Percentiles rank a stretch among this genome's conserved stretches.
phyloP scores from a whole-genome alignment of 1,140 invertebrate species.

The Goniozus legneri region DNA sequence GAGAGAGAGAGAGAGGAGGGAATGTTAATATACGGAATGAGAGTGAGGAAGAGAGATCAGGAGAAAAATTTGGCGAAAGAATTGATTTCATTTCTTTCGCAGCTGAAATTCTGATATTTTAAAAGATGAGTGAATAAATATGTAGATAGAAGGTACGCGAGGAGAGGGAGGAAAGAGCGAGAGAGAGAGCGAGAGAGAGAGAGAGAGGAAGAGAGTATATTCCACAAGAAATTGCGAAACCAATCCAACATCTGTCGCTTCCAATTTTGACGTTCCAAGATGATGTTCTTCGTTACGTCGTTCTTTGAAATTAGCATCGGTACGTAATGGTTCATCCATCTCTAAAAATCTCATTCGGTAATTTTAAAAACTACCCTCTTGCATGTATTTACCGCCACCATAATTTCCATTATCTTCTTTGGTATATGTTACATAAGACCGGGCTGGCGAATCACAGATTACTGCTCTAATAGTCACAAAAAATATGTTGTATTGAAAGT shows the following conservation, averaged over 20 bases:
- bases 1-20: too few species aligned
- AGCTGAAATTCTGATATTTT: too few species aligned
- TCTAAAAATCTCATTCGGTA: constrained; percentile 24
- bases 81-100: too few species aligned
- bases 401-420: constrained; percentile 14
- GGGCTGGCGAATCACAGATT: constrained; percentile 19
- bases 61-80: too few species aligned
- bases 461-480: constrained; percentile 5
- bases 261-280: constrained; percentile 26
- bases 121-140: too few species aligned
- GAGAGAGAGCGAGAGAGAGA: too few species aligned
- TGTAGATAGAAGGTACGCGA: too few species aligned
- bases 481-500: constrained; percentile 1
- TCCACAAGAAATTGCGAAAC: constrained; percentile 35
- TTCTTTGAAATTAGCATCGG: constrained; percentile 23
- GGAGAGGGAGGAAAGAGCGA: too few species aligned
- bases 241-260: constrained; percentile 29
- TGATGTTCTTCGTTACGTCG: constrained; percentile 37
- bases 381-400: constrained; percentile 27
- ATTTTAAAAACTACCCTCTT: constrained; percentile 24
- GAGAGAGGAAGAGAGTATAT: too few species aligned
- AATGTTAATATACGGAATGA: too few species aligned
- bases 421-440: constrained; percentile 6
- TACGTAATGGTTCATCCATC: constrained; percentile 19
- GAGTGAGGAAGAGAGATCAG: too few species aligned